Conservation (phyloP, 1,140 invertebrate genomes). For the Armadillidium nasatum region DNA sequence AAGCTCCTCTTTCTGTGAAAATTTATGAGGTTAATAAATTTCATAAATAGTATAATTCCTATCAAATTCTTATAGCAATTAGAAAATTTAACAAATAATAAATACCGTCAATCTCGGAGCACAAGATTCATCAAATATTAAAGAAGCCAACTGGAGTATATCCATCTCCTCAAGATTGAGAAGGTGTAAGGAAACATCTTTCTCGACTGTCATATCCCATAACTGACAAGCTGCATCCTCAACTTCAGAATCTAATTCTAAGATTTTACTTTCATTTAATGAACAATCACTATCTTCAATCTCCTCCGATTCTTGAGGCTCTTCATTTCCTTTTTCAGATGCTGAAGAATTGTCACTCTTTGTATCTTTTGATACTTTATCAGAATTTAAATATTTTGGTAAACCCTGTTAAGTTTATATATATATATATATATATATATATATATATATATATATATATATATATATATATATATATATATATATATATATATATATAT, state of each 20-base stretch:
- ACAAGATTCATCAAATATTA: slow-evolving; percentile 31
- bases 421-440: too few relatives aligned
- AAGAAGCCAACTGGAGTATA: slow-evolving; percentile 32
- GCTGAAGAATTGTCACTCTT: neutral
- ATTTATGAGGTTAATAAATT: too few relatives aligned
- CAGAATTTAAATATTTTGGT: neutral
- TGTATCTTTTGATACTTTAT: too few relatives aligned
- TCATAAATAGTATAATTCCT: too few relatives aligned
- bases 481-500: too few relatives aligned
- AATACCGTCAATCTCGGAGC: slow-evolving; percentile 36
- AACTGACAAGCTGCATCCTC: slow-evolving; percentile 39
- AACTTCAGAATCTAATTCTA: slow-evolving; percentile 34
- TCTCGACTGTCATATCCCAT: slow-evolving; percentile 39
- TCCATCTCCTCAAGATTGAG: slow-evolving; percentile 27
- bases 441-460: too few relatives aligned
- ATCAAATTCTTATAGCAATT: neutral
- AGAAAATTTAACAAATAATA: neutral
- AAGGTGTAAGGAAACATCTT: slow-evolving; percentile 31
- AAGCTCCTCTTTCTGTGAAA: too few relatives aligned
- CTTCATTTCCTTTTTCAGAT: neutral
- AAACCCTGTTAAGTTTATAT: neutral
- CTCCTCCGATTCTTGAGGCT: neutral
- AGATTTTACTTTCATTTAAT: neutral
- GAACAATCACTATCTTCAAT: neutral
- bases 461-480: too few relatives aligned